Percentiles rank a stretch among this genome's conserved stretches.
These are phyloP conservation scores for Bombus pyrosoma DNA, from an alignment of 1,140 invertebrate species.

Conservation along the genomic window DNA sequence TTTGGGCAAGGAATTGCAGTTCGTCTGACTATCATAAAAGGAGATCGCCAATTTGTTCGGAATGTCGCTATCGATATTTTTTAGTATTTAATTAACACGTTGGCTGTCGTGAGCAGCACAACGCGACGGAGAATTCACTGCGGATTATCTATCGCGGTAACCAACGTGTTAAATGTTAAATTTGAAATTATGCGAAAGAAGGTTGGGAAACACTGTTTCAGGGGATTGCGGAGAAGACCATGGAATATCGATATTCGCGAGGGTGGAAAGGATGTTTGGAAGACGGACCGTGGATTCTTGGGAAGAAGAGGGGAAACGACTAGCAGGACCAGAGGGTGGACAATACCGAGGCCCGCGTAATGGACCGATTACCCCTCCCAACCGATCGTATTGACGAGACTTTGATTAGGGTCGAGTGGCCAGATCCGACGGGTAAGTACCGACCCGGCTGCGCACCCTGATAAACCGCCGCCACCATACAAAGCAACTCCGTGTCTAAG, in stretches of 20 bases:
- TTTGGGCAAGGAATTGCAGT: no score
- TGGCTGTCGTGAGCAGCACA: no score
- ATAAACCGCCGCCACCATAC: slow-evolving; percentile 64
- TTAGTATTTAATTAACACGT: no score
- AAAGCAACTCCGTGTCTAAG: slow-evolving; percentile 58
- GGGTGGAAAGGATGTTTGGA: slow-evolving; percentile 72
- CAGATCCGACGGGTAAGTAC: slow-evolving; percentile 80
- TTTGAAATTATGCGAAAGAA: no score
- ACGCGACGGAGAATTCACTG: no score
- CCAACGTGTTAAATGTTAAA: no score
- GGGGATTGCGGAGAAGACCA: neutral
- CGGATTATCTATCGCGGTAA: no score
- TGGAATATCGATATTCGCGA: slow-evolving; percentile 39
- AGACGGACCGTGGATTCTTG: slow-evolving; percentile 67
- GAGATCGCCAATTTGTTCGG: no score
- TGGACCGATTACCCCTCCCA: slow-evolving; percentile 82
- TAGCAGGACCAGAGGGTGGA: slow-evolving; percentile 72
- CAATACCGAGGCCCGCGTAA: slow-evolving; percentile 79
- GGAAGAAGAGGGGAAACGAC: slow-evolving; percentile 35
- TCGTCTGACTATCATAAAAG: no score
- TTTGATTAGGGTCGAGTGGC: slow-evolving; percentile 83
- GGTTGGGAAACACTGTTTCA: slow-evolving; percentile 8
- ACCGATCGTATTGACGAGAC: slow-evolving; percentile 81
- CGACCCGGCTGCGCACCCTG: slow-evolving; percentile 66
- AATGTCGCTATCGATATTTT: no score